Evolutionary conservation across 1,140 invertebrate species (phyloP).

Genomic region (Drosophila ambigua): DNA sequence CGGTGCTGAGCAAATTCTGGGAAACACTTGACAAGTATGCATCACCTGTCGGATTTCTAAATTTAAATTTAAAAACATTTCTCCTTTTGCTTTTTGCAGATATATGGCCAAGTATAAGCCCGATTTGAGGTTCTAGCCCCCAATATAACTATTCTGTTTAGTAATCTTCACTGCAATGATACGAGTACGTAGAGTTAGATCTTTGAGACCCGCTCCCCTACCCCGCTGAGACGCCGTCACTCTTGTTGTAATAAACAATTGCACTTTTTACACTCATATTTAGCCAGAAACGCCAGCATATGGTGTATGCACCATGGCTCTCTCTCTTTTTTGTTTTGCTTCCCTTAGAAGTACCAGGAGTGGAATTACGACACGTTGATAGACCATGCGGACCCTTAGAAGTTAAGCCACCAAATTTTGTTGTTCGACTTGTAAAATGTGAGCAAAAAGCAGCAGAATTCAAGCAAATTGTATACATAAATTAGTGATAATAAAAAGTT

Average conservation of each 20-base stretch:
- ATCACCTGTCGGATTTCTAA: neutral
- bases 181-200: too few relatives aligned
- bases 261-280: too few relatives aligned
- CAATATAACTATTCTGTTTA: neutral
- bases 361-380: constrained; percentile 1
- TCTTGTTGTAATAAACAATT: constrained; percentile 10
- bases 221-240: neutral
- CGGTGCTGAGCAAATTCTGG: constrained; percentile 98
- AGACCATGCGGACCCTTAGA: constrained; percentile 10
- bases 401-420: constrained; percentile 50
- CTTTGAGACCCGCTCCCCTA: neutral
- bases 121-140: constrained; percentile 92
- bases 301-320: neutral
- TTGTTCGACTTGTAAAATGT: constrained; percentile 59
- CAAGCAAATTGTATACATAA: constrained; percentile 56
- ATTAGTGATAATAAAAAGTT: constrained; percentile 66
- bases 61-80: neutral
- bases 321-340: constrained; percentile 2
- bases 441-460: constrained; percentile 41
- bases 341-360: neutral
- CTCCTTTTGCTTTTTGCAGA: constrained; percentile 86
- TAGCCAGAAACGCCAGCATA: too few relatives aligned
- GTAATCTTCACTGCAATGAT: constrained; percentile 19
- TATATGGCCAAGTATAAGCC: constrained; percentile 96
- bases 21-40: constrained; percentile 96